phyloP scores from a whole-genome alignment of 2,888 invertebrate species.

The Erebia epiphron region DNA sequence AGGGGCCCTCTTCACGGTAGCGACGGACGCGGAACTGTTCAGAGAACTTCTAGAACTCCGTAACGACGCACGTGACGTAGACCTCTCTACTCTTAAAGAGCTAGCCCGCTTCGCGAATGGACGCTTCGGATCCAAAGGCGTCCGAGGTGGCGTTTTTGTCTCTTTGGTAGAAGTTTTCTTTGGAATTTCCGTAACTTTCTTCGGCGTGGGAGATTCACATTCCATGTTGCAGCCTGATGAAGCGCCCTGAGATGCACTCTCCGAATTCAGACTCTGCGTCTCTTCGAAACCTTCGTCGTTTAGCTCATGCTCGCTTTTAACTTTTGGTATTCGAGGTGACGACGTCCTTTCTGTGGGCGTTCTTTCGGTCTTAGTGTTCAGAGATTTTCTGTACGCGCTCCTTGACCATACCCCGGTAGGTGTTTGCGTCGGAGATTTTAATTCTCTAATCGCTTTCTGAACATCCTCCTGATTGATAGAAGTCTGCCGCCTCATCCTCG shows the following conservation, averaged over 20 bases:
- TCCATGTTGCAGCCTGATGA: conserved; percentile 89
- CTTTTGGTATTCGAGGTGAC: conserved; percentile 78
- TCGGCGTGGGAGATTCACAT: conserved; percentile 81
- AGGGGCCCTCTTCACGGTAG: conserved; percentile 89
- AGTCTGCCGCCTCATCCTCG: conserved; percentile 85
- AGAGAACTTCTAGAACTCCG: conserved; percentile 92
- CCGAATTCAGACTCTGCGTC: conserved; percentile 93
- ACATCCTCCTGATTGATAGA: conserved; percentile 88
- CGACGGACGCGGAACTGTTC: conserved; percentile 91
- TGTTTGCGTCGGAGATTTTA: conserved; percentile 84
- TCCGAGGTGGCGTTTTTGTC: conserved; percentile 67
- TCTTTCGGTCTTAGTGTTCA: conserved; percentile 58
- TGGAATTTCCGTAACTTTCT: conserved; percentile 69
- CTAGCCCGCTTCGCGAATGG: conserved; percentile 61
- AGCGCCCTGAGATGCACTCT: conserved; percentile 92
- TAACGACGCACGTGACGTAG: conserved; percentile 90
- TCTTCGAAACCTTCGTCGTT: conserved; percentile 96
- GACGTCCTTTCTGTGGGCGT: conserved; percentile 61
- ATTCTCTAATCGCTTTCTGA: conserved; percentile 85
- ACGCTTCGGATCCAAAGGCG: conserved; percentile 64
- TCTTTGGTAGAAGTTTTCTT: conserved; percentile 79
- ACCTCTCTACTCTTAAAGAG: conserved; percentile 87
- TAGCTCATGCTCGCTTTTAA: conserved; percentile 86
- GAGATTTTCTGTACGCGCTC: conserved; percentile 69
- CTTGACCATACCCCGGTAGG: conserved; percentile 85